Percentiles rank a stretch among this genome's conserved stretches.
Conservation (phyloP, 1,140 invertebrate genomes). For the Drosophila teissieri region DNA sequence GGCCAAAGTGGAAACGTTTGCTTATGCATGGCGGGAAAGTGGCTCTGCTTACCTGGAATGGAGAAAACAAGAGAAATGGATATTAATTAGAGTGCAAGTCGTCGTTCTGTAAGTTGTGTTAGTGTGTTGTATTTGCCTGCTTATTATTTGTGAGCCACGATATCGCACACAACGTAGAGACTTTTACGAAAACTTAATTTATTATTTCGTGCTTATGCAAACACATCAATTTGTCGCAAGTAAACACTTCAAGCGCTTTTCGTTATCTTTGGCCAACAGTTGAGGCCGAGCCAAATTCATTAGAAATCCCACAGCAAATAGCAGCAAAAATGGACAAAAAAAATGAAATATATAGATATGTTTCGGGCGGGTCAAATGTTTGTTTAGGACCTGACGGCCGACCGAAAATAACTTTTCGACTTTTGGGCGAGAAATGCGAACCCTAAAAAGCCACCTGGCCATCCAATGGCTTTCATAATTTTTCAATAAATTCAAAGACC, state of each 20-base stretch:
- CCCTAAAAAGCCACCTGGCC: conserved; percentile 7
- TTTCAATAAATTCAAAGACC: conserved; percentile 70
- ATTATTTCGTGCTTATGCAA: conserved; percentile 77
- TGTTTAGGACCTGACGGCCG: conserved; percentile 54
- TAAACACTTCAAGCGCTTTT: conserved; percentile 79
- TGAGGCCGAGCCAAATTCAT: conserved; percentile 59
- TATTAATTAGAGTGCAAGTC: conserved; percentile 48
- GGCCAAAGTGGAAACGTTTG: conserved; percentile 39
- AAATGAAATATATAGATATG: conserved; percentile 28
- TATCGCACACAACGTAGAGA: conserved; percentile 26
- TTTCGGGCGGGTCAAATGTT: conserved; percentile 71
- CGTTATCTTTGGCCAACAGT: conserved; percentile 74
- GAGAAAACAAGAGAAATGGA: conserved; percentile 15
- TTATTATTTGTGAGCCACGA: conserved; percentile 25
- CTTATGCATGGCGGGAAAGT: conserved; percentile 15
- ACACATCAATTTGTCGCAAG: conserved; percentile 81
- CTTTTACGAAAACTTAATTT: conserved; percentile 65
- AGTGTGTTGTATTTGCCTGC: conserved; percentile 14
- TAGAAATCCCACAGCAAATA: conserved; percentile 79
- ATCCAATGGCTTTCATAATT: conserved; percentile 60
- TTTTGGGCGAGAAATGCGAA: background rate
- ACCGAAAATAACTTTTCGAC: conserved; percentile 54
- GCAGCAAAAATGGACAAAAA: conserved; percentile 52
- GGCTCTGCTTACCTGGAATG: conserved; percentile 49
- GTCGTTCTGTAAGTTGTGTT: background rate